Conservation (phyloP, 2,113 vertebrate species). For the Alligator sinensis region DNA sequence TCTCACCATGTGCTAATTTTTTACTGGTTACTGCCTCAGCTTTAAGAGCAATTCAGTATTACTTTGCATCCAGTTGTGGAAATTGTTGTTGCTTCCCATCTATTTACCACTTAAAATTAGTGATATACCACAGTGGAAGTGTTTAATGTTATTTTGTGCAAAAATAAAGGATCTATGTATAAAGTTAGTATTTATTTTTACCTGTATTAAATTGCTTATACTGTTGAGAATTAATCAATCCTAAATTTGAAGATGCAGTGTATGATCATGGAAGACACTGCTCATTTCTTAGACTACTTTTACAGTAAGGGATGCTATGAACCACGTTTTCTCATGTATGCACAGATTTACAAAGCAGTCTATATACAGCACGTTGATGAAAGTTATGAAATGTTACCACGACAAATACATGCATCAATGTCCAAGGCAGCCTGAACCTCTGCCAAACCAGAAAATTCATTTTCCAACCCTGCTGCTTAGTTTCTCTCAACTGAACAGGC, state of each 20-base stretch:
- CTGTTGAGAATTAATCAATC: neutral
- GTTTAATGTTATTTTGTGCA: neutral
- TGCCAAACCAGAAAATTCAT: rapidly evolving
- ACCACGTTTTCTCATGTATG: rapidly evolving
- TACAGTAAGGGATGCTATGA: rapidly evolving
- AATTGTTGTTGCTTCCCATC: neutral
- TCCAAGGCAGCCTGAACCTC: neutral
- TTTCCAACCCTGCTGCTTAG: neutral
- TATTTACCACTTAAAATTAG: neutral
- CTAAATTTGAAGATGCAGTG: neutral
- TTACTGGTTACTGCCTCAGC: neutral
- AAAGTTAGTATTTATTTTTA: neutral
- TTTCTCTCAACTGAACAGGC: neutral
- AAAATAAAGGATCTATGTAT: neutral
- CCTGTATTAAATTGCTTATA: neutral
- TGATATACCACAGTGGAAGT: neutral
- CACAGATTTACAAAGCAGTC: neutral
- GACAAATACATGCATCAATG: neutral
- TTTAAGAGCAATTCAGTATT: neutral
- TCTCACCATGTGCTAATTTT: neutral
- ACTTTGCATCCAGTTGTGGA: neutral
- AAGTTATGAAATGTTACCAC: rapidly evolving
- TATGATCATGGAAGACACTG: neutral
- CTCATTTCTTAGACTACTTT: rapidly evolving
- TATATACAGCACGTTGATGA: rapidly evolving